Percentiles rank a stretch among this genome's conserved stretches.
Evolutionary conservation across 2,113 vertebrate species (phyloP).

Genomic region (Protomyctophum bolini): DNA sequence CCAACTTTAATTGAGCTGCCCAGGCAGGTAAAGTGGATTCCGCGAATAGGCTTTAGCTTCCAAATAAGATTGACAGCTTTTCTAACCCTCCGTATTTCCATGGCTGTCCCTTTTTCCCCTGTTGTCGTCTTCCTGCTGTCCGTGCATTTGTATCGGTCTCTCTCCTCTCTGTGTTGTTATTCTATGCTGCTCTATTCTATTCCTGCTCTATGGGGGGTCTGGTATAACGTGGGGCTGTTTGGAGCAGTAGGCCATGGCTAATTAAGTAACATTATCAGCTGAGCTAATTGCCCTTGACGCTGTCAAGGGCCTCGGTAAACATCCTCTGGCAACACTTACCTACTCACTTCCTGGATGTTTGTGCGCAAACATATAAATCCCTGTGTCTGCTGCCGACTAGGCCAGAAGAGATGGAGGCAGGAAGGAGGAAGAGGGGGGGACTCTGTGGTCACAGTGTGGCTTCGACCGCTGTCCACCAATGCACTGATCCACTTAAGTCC

Average conservation of each 20-base stretch:
- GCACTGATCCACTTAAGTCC: background rate
- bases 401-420: background rate
- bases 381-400: background rate
- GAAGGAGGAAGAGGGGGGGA: no score
- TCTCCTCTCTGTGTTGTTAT: background rate
- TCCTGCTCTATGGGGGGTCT: slow-evolving; percentile 1
- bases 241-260: slow-evolving; percentile 54
- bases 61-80: slow-evolving; percentile 23
- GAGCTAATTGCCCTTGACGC: slow-evolving; percentile 67
- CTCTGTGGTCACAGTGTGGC: background rate
- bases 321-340: slow-evolving; percentile 39
- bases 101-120: background rate
- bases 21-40: slow-evolving; percentile 41
- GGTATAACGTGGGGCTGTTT: slow-evolving; percentile 30
- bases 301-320: slow-evolving; percentile 48
- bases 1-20: slow-evolving; percentile 44
- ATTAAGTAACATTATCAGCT: slow-evolving; percentile 69
- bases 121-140: background rate
- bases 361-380: background rate
- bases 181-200: background rate
- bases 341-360: background rate
- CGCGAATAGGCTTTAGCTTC: slow-evolving; percentile 18
- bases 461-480: background rate
- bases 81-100: background rate
- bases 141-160: no score